Percentiles rank a stretch among this genome's conserved stretches.
phyloP scores from a whole-genome alignment of 2,888 invertebrate genomes.

The Lasioglossum marginatum region DNA sequence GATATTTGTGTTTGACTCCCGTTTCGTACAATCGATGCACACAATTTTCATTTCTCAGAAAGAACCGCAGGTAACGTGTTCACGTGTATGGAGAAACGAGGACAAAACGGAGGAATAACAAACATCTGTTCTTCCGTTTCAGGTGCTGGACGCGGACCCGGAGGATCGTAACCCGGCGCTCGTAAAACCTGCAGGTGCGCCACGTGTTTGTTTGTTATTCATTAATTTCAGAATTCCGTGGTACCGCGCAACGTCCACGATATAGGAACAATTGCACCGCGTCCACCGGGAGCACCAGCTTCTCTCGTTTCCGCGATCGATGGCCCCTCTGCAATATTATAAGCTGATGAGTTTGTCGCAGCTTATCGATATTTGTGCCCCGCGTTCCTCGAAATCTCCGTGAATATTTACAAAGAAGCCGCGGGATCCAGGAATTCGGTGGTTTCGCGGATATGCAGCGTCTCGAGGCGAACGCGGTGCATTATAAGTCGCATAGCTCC shows the following conservation, averaged over 20 bases:
- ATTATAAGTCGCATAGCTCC: background rate
- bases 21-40: no score
- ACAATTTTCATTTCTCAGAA: no score
- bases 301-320: background rate
- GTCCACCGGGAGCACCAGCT: background rate
- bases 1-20: no score
- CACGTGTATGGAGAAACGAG: background rate
- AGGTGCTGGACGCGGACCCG: background rate
- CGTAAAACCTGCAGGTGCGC: background rate
- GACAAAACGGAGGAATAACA: background rate
- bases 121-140: background rate
- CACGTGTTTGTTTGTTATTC: background rate
- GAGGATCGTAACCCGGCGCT: background rate
- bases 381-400: background rate
- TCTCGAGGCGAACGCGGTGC: background rate
- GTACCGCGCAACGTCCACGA: background rate
- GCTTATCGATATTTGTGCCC: background rate
- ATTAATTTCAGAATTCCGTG: background rate
- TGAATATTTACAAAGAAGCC: background rate
- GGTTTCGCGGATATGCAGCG: background rate
- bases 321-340: background rate
- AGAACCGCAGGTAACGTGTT: background rate
- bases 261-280: background rate
- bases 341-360: background rate
- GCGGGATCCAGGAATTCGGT: background rate